A percentile compares a stretch with the other conserved stretches of the same genome.
phyloP scores from a whole-genome alignment of 2,113 vertebrate species.

The Egretta garzetta region DNA sequence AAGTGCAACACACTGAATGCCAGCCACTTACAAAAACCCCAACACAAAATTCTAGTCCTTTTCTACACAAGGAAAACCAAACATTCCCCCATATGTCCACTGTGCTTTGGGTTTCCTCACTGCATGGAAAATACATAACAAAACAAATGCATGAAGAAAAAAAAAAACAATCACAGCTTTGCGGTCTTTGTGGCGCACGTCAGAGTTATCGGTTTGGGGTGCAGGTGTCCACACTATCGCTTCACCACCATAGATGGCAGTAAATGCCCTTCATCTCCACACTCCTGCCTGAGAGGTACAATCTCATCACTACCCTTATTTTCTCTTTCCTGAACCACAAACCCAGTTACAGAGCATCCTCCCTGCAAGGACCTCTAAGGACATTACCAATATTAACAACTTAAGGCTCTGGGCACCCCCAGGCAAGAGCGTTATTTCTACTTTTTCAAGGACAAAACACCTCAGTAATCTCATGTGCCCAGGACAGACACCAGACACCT shows the following conservation, averaged over 20 bases:
- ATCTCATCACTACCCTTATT: neutral
- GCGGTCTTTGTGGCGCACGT: neutral
- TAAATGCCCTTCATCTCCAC: neutral
- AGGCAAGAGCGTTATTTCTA: neutral
- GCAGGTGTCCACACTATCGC: neutral
- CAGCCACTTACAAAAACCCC: neutral
- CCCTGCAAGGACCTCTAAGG: neutral
- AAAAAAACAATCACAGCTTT: neutral
- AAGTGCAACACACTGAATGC: fast-evolving
- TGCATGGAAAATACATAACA: neutral
- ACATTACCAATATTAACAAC: neutral
- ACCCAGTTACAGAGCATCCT: neutral
- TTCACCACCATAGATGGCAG: neutral
- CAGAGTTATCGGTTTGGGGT: neutral
- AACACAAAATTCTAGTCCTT: neutral
- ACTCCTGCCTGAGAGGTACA: neutral
- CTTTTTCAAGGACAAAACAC: neutral
- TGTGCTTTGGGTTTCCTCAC: neutral
- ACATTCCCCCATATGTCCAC: fast-evolving
- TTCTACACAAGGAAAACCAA: neutral
- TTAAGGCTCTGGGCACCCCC: neutral
- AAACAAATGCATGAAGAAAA: neutral
- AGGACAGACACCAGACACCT: neutral
- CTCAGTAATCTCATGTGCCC: neutral
- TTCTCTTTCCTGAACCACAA: neutral